A percentile compares a stretch with the other conserved stretches of the same genome.
Conservation (phyloP, 2,797 vertebrate species). For the Gallinago nigripennis region DNA sequence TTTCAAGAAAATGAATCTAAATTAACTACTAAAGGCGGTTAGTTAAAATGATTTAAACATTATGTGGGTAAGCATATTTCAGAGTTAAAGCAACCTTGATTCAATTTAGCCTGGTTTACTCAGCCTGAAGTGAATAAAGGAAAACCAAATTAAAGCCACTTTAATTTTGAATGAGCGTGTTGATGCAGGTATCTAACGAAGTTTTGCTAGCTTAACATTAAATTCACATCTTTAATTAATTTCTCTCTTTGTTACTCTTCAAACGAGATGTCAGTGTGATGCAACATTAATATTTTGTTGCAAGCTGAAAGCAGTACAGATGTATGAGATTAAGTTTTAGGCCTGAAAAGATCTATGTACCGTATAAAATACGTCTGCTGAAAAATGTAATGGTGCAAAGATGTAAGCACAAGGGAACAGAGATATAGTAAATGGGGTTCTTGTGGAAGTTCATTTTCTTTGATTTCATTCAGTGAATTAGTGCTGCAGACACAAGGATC, state of each 20-base stretch:
- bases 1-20: neutral
- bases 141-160: constrained; percentile 36
- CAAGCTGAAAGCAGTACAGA: neutral
- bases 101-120: constrained; percentile 33
- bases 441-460: neutral
- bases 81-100: constrained; percentile 19
- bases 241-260: neutral
- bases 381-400: neutral
- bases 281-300: neutral
- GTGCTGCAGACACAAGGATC: neutral
- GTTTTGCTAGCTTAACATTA: constrained; percentile 15
- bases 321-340: neutral
- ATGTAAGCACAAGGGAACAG: neutral
- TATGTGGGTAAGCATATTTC: neutral
- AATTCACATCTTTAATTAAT: neutral
- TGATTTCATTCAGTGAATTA: neutral
- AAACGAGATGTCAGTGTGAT: neutral
- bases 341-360: neutral
- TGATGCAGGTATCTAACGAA: neutral
- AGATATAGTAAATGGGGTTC: neutral
- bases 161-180: neutral
- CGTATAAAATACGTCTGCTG: neutral
- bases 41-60: constrained; percentile 21
- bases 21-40: neutral
- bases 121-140: neutral